These are phyloP conservation scores for Peromyscus nudipes DNA, from an alignment of 2,797 vertebrate genomes.

Conservation along the genomic window DNA sequence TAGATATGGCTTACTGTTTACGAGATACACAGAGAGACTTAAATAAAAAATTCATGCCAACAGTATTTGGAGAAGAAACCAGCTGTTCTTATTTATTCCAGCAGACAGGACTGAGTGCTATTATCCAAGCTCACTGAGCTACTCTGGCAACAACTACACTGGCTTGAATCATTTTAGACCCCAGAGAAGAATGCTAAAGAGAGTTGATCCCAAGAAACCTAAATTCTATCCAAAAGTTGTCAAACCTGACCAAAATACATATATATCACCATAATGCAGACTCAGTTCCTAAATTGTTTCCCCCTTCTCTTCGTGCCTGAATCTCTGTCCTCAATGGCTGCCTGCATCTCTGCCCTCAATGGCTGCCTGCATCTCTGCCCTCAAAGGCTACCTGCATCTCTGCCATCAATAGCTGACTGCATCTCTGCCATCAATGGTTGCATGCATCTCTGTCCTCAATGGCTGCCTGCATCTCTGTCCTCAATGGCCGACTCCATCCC, in stretches of 20 bases:
- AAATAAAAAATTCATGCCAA: constrained; percentile 75
- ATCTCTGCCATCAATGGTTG: too few species aligned
- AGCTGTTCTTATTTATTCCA: constrained; percentile 77
- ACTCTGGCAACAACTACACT: neutral
- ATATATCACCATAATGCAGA: neutral
- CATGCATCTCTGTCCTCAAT: too few species aligned
- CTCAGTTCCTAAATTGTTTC: constrained; percentile 21
- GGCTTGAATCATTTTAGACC: constrained; percentile 50
- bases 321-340: neutral
- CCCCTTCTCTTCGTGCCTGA: neutral
- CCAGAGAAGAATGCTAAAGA: constrained; percentile 32
- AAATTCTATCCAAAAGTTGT: constrained; percentile 58
- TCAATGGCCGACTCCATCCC: too few species aligned
- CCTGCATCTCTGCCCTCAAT: neutral
- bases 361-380: too few species aligned
- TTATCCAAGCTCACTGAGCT: constrained; percentile 56
- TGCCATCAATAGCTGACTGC: too few species aligned
- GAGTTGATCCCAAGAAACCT: constrained; percentile 38
- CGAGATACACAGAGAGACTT: constrained; percentile 76
- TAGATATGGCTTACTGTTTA: constrained; percentile 81
- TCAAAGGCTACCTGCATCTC: too few species aligned
- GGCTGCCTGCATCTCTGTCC: too few species aligned
- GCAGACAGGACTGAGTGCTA: constrained; percentile 48
- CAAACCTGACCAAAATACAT: neutral
- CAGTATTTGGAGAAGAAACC: constrained; percentile 71